Percentiles rank a stretch among this genome's conserved stretches.
phyloP scores from a whole-genome alignment of 2,888 invertebrate species.

The Cremastinae sp. region DNA sequence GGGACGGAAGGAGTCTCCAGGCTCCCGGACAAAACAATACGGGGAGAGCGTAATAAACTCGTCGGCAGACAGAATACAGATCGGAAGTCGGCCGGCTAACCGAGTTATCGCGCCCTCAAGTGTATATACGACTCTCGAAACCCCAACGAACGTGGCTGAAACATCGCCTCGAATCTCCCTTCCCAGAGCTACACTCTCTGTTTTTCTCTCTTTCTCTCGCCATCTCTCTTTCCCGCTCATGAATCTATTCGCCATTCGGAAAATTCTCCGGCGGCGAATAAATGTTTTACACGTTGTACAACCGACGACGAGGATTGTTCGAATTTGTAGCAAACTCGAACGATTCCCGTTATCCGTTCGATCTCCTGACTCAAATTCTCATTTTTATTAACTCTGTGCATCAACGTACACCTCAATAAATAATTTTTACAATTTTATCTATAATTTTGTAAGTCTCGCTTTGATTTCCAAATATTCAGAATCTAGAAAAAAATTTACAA shows the following conservation, averaged over 20 bases:
- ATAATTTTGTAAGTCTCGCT: no score
- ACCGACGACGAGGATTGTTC: constrained; percentile 41
- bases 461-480: no score
- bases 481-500: no score
- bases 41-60: constrained; percentile 74
- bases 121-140: constrained; percentile 61
- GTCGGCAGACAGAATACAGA: constrained; percentile 77
- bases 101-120: constrained; percentile 74
- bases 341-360: constrained; percentile 6
- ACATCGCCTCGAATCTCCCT: constrained; percentile 46
- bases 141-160: constrained; percentile 40
- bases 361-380: not conserved
- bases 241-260: constrained; percentile 68
- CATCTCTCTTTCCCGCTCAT: constrained; percentile 31
- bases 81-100: constrained; percentile 77
- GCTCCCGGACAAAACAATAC: constrained; percentile 63
- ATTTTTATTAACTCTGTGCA: not conserved
- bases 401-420: not conserved
- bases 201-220: constrained; percentile 2
- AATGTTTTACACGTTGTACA: constrained; percentile 75
- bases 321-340: not conserved
- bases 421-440: not conserved
- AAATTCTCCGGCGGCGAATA: constrained; percentile 78
- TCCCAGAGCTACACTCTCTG: no score
- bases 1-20: constrained; percentile 61